Conservation (phyloP, 2,888 invertebrate genomes). For the Drosophila limbata region DNA sequence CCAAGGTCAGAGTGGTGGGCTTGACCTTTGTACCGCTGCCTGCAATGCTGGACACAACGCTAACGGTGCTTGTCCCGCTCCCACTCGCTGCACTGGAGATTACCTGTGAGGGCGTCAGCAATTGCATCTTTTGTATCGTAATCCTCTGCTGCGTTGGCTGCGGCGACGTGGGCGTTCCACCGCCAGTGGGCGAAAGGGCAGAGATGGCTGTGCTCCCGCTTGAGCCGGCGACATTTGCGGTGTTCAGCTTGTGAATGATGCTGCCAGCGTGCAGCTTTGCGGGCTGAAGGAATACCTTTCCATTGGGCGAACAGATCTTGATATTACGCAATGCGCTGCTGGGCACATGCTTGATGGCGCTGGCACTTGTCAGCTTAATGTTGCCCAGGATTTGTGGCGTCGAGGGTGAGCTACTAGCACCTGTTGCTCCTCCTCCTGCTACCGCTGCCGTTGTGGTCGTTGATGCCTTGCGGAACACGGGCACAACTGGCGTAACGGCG, state of each 20-base stretch:
- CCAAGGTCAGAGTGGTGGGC: conserved; percentile 67
- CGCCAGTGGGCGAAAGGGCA: conserved; percentile 47
- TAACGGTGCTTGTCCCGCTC: conserved; percentile 33
- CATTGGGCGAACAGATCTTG: conserved; percentile 84
- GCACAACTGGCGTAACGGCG: conserved; percentile 47
- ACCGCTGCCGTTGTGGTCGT: conserved; percentile 17
- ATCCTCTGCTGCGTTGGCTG: conserved; percentile 74
- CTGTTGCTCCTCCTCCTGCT: conserved; percentile 19
- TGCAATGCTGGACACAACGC: conserved; percentile 35
- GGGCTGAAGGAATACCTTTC: conserved; percentile 84
- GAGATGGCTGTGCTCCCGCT: conserved; percentile 31
- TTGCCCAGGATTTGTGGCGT: conserved; percentile 78
- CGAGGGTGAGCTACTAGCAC: conserved; percentile 36
- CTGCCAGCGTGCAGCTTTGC: conserved; percentile 69
- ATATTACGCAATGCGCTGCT: conserved; percentile 81
- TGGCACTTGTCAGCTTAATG: conserved; percentile 74
- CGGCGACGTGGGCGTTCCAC: conserved; percentile 57
- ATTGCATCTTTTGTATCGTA: conserved; percentile 84
- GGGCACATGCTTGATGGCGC: conserved; percentile 77
- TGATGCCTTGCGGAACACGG: conserved; percentile 56
- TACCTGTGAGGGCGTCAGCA: conserved; percentile 76
- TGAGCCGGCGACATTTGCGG: conserved; percentile 21
- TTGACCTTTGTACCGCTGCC: conserved; percentile 56
- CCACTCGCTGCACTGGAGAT: conserved; percentile 56
- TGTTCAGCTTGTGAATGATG: conserved; percentile 67